Conservation (phyloP, 1,140 invertebrate genomes). For the Zaprionus camerounensis region DNA sequence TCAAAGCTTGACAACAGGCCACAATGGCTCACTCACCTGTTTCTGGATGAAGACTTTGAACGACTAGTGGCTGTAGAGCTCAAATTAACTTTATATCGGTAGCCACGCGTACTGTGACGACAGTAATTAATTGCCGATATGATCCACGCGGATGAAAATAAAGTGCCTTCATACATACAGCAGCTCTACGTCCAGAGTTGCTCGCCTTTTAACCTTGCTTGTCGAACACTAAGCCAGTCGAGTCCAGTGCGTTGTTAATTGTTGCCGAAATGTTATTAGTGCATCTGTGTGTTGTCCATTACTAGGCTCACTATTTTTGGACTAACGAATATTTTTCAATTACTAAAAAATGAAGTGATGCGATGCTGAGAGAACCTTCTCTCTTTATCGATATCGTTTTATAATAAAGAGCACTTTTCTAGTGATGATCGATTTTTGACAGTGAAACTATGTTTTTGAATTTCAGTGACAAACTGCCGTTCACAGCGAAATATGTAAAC, state of each 20-base stretch:
- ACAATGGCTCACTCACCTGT: constrained; percentile 33
- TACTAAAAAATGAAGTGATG: constrained; percentile 22
- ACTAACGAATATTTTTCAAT: constrained; percentile 23
- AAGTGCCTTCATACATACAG: constrained; percentile 62
- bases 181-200: not conserved
- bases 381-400: constrained; percentile 37
- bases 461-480: constrained; percentile 21
- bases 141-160: constrained; percentile 57
- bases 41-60: constrained; percentile 26
- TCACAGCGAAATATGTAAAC: constrained; percentile 33
- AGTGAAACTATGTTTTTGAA: constrained; percentile 21
- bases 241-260: not conserved
- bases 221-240: not conserved
- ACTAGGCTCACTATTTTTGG: not conserved
- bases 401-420: constrained; percentile 35
- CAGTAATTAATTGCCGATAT: constrained; percentile 13
- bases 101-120: constrained; percentile 45
- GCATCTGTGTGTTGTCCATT: not conserved
- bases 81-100: not conserved
- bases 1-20: too few relatives aligned
- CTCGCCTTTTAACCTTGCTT: not conserved
- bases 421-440: constrained; percentile 34
- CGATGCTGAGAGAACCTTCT: constrained; percentile 20
- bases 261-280: not conserved
- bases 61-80: constrained; percentile 5